phyloP scores from a whole-genome alignment of 2,113 vertebrate genomes.

The Pholis gunnellus region DNA sequence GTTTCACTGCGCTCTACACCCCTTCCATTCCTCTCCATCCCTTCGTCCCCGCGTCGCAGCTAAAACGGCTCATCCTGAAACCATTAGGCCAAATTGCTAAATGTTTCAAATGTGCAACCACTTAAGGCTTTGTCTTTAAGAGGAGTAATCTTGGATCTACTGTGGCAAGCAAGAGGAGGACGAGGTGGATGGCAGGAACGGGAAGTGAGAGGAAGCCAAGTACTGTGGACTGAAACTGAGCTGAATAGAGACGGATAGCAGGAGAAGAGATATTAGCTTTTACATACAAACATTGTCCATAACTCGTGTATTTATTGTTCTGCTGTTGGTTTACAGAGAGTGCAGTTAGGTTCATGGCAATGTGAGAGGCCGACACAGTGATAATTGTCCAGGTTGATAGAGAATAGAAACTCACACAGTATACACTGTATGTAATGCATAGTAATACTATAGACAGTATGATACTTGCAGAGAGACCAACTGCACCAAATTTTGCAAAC shows the following conservation, averaged over 20 bases:
- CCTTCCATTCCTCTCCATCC: conserved; percentile 51
- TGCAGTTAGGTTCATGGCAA: conserved; percentile 13
- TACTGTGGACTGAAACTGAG: conserved; percentile 36
- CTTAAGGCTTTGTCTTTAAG: conserved; percentile 81
- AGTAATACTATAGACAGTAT: background rate
- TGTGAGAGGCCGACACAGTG: background rate
- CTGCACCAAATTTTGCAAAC: conserved; percentile 6
- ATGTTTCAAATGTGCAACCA: conserved; percentile 84
- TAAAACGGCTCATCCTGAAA: conserved; percentile 82
- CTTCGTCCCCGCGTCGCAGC: conserved; percentile 53
- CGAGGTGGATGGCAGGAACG: conserved; percentile 51
- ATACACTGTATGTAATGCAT: background rate
- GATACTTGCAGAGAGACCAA: background rate
- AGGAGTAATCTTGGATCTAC: conserved; percentile 80
- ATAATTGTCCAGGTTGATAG: conserved; percentile 35
- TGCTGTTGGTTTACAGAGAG: conserved; percentile 12
- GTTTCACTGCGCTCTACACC: conserved; percentile 51
- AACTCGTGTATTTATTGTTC: conserved; percentile 39
- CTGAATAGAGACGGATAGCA: conserved; percentile 24
- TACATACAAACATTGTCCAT: conserved; percentile 37
- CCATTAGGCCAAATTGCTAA: conserved; percentile 84
- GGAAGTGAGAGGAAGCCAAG: conserved; percentile 39
- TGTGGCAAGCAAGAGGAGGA: conserved; percentile 72
- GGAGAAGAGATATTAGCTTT: conserved; percentile 46
- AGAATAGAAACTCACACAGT: conserved; percentile 14